phyloP scores from a whole-genome alignment of 2,113 vertebrate genomes.

The Menura novaehollandiae region DNA sequence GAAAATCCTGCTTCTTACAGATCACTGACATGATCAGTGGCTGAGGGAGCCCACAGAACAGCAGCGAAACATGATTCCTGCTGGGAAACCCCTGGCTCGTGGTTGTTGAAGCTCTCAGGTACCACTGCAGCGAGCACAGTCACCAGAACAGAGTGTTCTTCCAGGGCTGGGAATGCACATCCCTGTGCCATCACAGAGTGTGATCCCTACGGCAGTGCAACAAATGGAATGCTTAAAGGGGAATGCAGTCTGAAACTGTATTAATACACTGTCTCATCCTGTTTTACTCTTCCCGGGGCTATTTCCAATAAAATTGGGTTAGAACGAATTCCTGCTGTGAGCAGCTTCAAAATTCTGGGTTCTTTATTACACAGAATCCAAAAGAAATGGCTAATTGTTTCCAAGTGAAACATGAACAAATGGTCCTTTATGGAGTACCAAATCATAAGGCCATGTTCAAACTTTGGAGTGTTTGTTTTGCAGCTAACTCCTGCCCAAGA shows the following conservation, averaged over 20 bases:
- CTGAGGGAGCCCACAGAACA: background rate
- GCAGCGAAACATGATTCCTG: background rate
- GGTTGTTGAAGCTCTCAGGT: background rate
- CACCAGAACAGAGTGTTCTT: background rate
- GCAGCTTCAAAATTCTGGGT: background rate
- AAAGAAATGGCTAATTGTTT: background rate
- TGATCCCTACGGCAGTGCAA: background rate
- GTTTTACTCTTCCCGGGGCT: background rate
- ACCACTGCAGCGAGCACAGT: background rate
- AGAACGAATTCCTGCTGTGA: background rate
- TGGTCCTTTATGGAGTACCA: background rate
- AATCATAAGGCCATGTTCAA: background rate
- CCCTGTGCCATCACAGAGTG: accelerated
- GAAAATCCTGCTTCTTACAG: background rate
- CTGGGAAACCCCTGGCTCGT: background rate
- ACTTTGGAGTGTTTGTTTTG: background rate
- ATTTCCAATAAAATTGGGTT: background rate
- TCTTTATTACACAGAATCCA: background rate
- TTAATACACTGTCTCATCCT: background rate
- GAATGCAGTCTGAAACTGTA: background rate
- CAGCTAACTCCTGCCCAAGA: background rate
- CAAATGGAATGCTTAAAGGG: background rate
- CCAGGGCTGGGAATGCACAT: background rate
- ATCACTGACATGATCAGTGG: background rate
- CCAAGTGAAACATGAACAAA: background rate